Evolutionary conservation across 2,888 invertebrate genomes (phyloP).

Genomic region (Chromoteleia sp.): DNA sequence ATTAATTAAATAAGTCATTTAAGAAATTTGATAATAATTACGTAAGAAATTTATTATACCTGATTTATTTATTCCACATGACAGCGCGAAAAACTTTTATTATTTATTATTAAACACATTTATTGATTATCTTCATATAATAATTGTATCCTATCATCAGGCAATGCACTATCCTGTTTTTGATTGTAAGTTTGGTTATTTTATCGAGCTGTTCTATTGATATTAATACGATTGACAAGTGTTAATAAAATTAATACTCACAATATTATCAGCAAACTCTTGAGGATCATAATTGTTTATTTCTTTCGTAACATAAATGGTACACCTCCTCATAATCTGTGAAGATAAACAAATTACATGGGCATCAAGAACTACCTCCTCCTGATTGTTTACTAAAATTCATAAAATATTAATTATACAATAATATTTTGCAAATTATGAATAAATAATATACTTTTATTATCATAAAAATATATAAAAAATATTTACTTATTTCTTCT

Average conservation of each 20-base stretch:
- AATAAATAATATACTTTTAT: background rate
- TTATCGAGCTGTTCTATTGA: too few species aligned
- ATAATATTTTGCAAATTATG: background rate
- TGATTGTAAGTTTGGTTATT: too few species aligned
- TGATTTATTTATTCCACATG: too few species aligned
- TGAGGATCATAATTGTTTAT: conserved; percentile 74
- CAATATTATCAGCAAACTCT: conserved; percentile 78
- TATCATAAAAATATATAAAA: background rate
- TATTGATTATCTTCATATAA: too few species aligned
- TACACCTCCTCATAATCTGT: conserved; percentile 77
- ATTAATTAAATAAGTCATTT: too few species aligned
- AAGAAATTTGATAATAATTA: too few species aligned
- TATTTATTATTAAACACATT: background rate
- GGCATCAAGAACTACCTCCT: conserved; percentile 81
- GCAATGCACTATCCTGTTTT: too few species aligned
- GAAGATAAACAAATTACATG: conserved; percentile 80
- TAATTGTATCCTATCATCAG: too few species aligned
- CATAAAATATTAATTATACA: conserved; percentile 18
- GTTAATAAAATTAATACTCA: conserved; percentile 67
- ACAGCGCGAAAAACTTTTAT: too few species aligned
- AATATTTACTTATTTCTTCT: conserved; percentile 77
- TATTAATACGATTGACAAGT: too few species aligned
- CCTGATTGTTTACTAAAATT: conserved; percentile 75
- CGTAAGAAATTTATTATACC: too few species aligned
- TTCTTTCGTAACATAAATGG: conserved; percentile 74